A percentile compares a stretch with the other conserved stretches of the same genome.
Conservation (phyloP, 2,888 invertebrate genomes). For the Polydrusus pterygomalis region DNA sequence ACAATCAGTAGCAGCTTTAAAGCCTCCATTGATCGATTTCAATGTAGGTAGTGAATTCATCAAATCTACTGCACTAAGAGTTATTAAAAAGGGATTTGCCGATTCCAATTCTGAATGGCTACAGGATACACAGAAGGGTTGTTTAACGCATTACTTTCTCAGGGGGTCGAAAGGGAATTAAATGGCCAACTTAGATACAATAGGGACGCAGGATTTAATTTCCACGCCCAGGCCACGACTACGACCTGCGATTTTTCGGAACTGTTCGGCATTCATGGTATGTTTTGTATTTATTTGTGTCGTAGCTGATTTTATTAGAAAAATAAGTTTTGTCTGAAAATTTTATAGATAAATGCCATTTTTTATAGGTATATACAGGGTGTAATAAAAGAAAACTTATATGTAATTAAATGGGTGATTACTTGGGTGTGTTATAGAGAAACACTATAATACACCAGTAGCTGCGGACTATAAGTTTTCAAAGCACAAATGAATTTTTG, state of each 20-base stretch:
- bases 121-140: constrained; percentile 52
- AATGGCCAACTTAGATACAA: constrained; percentile 41
- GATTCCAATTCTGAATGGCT: constrained; percentile 40
- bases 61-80: constrained; percentile 29
- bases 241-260: constrained; percentile 54
- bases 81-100: constrained; percentile 46
- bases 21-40: constrained; percentile 24
- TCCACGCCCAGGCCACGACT: constrained; percentile 45
- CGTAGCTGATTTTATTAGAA: too few species aligned
- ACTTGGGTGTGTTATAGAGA: too few species aligned
- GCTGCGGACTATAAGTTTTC: too few species aligned
- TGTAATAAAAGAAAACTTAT: too few species aligned
- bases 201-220: constrained; percentile 36
- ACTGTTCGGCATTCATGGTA: constrained; percentile 49
- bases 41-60: constrained; percentile 20
- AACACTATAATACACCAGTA: too few species aligned
- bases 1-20: background rate
- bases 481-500: too few species aligned
- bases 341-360: too few species aligned
- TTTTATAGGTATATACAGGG: too few species aligned
- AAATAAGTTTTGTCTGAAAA: too few species aligned
- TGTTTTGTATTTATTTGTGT: constrained; percentile 1
- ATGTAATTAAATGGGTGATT: too few species aligned
- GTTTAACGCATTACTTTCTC: constrained; percentile 45
- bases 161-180: constrained; percentile 35